phyloP scores from a whole-genome alignment of 2,113 vertebrate species.

The Hepsetus odoe region DNA sequence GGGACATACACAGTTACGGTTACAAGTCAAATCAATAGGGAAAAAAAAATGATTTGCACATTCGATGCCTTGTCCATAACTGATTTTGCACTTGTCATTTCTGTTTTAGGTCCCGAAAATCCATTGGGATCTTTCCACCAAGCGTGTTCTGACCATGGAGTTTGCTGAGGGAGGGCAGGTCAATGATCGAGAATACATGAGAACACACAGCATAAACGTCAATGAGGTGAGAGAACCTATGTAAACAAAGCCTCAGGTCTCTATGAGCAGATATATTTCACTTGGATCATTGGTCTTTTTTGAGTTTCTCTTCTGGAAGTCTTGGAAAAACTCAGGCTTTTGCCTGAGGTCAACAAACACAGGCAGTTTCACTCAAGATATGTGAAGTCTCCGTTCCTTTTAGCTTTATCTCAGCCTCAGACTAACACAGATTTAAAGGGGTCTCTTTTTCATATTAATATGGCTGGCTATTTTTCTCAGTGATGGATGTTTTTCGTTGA shows the following conservation, averaged over 20 bases:
- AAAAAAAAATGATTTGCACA: not conserved
- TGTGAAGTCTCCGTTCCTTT: slow-evolving; percentile 24
- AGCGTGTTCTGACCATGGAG: slow-evolving; percentile 93
- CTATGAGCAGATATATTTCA: not conserved
- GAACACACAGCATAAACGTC: slow-evolving; percentile 83
- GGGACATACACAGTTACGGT: not conserved
- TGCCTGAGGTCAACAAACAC: slow-evolving; percentile 5
- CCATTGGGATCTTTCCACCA: slow-evolving; percentile 92
- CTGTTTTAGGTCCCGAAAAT: slow-evolving; percentile 86
- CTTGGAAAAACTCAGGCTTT: too few species aligned
- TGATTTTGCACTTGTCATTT: not conserved
- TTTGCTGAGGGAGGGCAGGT: slow-evolving; percentile 94
- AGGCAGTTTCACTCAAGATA: slow-evolving; percentile 26
- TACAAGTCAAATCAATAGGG: not conserved
- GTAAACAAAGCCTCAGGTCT: not conserved
- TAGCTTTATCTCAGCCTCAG: slow-evolving; percentile 26
- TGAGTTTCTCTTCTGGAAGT: not conserved
- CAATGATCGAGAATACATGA: slow-evolving; percentile 91
- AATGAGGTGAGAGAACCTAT: slow-evolving; percentile 80
- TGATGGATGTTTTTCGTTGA: slow-evolving; percentile 17
- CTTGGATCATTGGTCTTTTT: slow-evolving; percentile 24
- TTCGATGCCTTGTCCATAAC: not conserved
- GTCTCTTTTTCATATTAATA: slow-evolving; percentile 44
- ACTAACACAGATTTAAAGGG: slow-evolving; percentile 41
- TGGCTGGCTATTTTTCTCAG: not conserved